A percentile compares a stretch with the other conserved stretches of the same genome.
Conservation (phyloP, 2,888 invertebrate species). For the Ectropis crepuscularia region DNA sequence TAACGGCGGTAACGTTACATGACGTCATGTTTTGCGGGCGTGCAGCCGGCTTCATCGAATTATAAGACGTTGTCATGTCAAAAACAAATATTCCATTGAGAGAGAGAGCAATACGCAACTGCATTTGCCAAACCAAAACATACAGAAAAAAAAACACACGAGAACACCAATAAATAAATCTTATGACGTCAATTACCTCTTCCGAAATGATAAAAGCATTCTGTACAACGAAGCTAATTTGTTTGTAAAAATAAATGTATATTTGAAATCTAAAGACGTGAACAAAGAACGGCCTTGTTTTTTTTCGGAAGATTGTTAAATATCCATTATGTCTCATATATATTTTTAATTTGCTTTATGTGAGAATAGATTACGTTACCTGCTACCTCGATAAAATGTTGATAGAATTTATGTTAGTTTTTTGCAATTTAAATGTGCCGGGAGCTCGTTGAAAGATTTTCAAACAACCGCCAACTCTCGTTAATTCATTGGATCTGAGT, state of each 20-base stretch:
- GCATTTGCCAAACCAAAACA: not conserved
- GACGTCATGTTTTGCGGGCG: no score
- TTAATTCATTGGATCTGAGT: slow-evolving; percentile 12
- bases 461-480: slow-evolving; percentile 16
- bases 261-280: slow-evolving; percentile 18
- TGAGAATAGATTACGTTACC: slow-evolving; percentile 19
- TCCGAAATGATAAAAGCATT: slow-evolving; percentile 18
- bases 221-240: slow-evolving; percentile 12
- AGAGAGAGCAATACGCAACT: no score
- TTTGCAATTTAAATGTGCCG: slow-evolving; percentile 17
- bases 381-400: slow-evolving; percentile 14
- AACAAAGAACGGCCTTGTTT: slow-evolving; percentile 23
- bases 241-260: slow-evolving; percentile 18
- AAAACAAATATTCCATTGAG: no score
- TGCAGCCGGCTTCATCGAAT: no score
- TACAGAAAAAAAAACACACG: not conserved
- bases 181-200: slow-evolving; percentile 9
- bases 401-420: slow-evolving; percentile 22
- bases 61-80: no score
- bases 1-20: no score
- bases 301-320: slow-evolving; percentile 16
- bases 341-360: slow-evolving; percentile 29
- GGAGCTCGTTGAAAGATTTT: slow-evolving; percentile 16
- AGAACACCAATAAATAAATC: slow-evolving; percentile 8
- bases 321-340: slow-evolving; percentile 27